Percentiles rank a stretch among this genome's conserved stretches.
Conservation (phyloP, 2,888 invertebrate species). For the Oxycera nigricornis region DNA sequence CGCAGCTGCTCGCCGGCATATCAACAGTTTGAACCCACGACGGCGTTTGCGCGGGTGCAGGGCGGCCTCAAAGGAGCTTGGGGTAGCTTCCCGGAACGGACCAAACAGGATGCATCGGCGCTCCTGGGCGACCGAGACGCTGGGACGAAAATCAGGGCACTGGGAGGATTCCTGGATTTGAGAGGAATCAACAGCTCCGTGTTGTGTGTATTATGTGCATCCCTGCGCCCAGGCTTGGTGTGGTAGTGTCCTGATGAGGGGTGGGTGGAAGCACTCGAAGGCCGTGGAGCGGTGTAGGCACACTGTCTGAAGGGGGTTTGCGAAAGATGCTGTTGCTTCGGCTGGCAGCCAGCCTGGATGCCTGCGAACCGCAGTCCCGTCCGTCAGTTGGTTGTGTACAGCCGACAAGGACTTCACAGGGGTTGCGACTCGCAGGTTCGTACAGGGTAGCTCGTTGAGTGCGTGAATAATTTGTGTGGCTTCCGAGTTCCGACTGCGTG, state of each 20-base stretch:
- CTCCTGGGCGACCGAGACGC: background rate
- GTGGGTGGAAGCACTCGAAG: background rate
- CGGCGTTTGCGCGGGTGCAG: background rate
- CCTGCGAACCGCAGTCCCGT: slow-evolving; percentile 12
- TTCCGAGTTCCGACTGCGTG: background rate
- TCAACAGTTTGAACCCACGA: slow-evolving; percentile 23
- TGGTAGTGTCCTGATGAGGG: background rate
- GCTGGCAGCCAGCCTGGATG: slow-evolving; percentile 13
- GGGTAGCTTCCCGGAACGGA: slow-evolving; percentile 23
- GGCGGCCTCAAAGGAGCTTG: background rate
- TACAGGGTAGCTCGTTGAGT: background rate
- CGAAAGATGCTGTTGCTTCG: slow-evolving; percentile 29
- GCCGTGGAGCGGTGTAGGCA: background rate
- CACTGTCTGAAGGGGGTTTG: background rate
- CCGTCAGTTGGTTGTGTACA: slow-evolving; percentile 34
- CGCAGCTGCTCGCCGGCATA: slow-evolving; percentile 38
- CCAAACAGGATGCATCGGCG: background rate
- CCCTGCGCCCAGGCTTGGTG: background rate
- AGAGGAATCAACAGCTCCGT: slow-evolving; percentile 30
- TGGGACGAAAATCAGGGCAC: background rate
- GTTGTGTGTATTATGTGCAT: slow-evolving; percentile 36
- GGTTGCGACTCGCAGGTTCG: background rate
- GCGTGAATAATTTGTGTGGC: slow-evolving; percentile 21
- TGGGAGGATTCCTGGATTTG: slow-evolving; percentile 4
- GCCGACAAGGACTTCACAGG: slow-evolving; percentile 11